A percentile compares a stretch with the other conserved stretches of the same genome.
phyloP scores from a whole-genome alignment of 2,113 vertebrate genomes.

The Notarius lentiginosus region DNA sequence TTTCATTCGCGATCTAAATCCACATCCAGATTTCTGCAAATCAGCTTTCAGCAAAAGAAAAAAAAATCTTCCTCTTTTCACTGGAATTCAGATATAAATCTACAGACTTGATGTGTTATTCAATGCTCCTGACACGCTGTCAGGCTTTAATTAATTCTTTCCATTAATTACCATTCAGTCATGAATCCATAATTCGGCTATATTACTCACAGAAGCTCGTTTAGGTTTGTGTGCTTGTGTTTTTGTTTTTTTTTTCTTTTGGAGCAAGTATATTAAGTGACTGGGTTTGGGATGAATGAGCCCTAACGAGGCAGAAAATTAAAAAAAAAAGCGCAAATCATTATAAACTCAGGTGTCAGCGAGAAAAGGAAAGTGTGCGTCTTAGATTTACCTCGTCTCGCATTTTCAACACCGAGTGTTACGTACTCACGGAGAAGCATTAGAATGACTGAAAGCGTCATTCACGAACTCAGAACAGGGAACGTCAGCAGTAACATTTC shows the following conservation, averaged over 20 bases:
- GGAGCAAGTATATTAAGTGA: not conserved
- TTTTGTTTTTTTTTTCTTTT: no score
- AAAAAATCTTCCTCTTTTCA: not conserved
- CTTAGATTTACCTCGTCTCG: not conserved
- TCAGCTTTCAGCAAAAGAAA: not conserved
- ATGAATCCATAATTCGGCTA: constrained; percentile 4
- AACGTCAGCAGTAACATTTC: not conserved
- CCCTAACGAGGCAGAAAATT: constrained; percentile 14
- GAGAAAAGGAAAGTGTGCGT: not conserved
- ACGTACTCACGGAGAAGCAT: not conserved
- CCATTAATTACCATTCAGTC: constrained; percentile 31
- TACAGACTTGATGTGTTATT: constrained; percentile 28
- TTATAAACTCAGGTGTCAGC: not conserved
- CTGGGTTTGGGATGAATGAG: not conserved
- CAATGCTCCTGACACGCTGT: not conserved
- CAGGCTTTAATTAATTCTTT: constrained; percentile 18
- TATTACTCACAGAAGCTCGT: not conserved
- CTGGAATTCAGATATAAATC: constrained; percentile 19
- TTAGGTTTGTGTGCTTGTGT: not conserved
- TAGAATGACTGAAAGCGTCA: not conserved
- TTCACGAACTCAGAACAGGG: not conserved
- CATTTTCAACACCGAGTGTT: not conserved
- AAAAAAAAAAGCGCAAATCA: constrained; percentile 7
- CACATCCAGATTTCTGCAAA: not conserved
- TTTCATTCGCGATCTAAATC: not conserved